These are phyloP conservation scores for Sphaerodactylus townsendi DNA, from an alignment of 2,113 vertebrate genomes.

Conservation along the genomic window DNA sequence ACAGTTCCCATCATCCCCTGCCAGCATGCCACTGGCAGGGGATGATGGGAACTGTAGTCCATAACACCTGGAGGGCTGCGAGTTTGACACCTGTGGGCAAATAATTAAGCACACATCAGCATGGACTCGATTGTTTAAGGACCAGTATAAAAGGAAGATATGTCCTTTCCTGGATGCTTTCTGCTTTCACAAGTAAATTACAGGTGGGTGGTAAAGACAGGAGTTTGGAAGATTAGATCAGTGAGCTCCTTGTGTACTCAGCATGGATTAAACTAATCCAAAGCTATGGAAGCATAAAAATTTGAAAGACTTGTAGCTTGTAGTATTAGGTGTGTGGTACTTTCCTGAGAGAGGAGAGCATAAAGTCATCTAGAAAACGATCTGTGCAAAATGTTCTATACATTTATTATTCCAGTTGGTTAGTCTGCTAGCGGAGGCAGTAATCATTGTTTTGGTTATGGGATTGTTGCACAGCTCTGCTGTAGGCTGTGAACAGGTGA, in stretches of 20 bases:
- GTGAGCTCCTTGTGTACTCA: neutral
- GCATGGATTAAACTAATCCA: slow-evolving; percentile 18
- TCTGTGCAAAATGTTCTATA: slow-evolving; percentile 22
- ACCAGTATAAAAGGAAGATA: neutral
- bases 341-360: neutral
- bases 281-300: neutral
- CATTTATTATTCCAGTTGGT: neutral
- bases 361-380: slow-evolving; percentile 14
- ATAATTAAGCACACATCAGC: too few species aligned
- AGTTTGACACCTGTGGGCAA: too few species aligned
- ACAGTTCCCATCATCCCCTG: too few species aligned
- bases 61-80: too few species aligned
- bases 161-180: neutral
- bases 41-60: too few species aligned
- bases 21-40: too few species aligned
- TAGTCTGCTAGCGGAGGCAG: slow-evolving; percentile 19
- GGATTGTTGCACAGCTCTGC: neutral
- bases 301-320: neutral
- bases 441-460: neutral
- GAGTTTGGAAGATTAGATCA: neutral
- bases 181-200: neutral
- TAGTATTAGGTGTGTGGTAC: neutral
- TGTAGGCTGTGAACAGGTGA: neutral
- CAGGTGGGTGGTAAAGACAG: neutral
- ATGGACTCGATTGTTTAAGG: slow-evolving; percentile 1